Percentiles rank a stretch among this genome's conserved stretches.
phyloP scores from a whole-genome alignment of 2,888 invertebrate genomes.

The Noctua fimbriata region DNA sequence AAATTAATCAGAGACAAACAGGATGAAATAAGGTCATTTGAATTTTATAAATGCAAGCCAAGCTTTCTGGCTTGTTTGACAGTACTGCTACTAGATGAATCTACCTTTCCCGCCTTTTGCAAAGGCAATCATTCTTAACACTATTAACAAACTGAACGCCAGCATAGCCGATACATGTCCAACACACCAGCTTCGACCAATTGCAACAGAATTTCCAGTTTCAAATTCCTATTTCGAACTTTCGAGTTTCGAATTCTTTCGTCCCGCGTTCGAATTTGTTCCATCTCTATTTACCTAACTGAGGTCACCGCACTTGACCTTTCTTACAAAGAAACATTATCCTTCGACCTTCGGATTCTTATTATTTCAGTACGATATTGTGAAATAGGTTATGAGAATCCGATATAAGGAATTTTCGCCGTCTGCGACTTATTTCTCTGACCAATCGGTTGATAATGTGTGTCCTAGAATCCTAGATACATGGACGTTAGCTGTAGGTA shows the following conservation, averaged over 20 bases:
- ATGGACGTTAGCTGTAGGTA: neutral
- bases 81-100: no score
- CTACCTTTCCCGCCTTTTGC: neutral
- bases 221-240: conserved; percentile 15
- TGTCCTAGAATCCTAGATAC: conserved; percentile 26
- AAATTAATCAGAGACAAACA: no score
- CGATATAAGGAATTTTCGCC: conserved; percentile 55
- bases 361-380: conserved; percentile 53
- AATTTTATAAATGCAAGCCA: no score
- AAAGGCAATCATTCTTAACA: neutral
- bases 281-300: conserved; percentile 43
- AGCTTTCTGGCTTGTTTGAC: no score
- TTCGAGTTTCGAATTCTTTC: conserved; percentile 31
- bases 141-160: neutral
- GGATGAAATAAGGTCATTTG: no score
- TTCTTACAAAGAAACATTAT: conserved; percentile 56
- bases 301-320: conserved; percentile 62
- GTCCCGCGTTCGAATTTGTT: conserved; percentile 34
- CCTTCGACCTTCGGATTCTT: conserved; percentile 58
- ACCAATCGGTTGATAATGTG: conserved; percentile 35
- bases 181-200: conserved; percentile 2
- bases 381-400: conserved; percentile 62
- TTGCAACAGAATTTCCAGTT: conserved; percentile 20
- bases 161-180: neutral
- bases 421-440: conserved; percentile 38